These are phyloP conservation scores for Coelopa frigida DNA, from an alignment of 1,140 invertebrate species.

Conservation along the genomic window DNA sequence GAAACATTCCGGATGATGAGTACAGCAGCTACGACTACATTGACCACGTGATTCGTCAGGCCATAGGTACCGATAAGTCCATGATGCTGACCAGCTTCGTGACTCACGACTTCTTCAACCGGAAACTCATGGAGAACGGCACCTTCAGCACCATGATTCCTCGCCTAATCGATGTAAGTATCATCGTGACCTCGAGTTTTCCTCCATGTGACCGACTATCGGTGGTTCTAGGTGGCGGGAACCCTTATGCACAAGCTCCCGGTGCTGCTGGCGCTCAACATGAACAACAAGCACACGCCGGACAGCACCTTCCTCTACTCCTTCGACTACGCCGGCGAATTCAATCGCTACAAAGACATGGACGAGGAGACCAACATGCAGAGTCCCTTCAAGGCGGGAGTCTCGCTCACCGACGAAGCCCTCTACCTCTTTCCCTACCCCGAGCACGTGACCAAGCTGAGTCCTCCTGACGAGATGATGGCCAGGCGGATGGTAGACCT, in stretches of 20 bases:
- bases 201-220: neutral
- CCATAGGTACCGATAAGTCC: conserved; percentile 37
- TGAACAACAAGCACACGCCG: conserved; percentile 41
- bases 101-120: conserved; percentile 40
- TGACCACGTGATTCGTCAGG: conserved; percentile 33
- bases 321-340: conserved; percentile 41
- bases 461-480: conserved; percentile 32
- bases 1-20: conserved; percentile 37
- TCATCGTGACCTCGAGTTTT: neutral
- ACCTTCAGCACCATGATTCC: conserved; percentile 36
- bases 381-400: conserved; percentile 38
- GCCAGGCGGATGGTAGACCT: conserved; percentile 39
- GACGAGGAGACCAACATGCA: conserved; percentile 43
- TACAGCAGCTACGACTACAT: conserved; percentile 36
- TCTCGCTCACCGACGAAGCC: conserved; percentile 39
- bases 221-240: conserved; percentile 28
- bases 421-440: conserved; percentile 41
- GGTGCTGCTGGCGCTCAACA: conserved; percentile 34
- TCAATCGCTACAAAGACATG: conserved; percentile 39
- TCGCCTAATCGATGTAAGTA: conserved; percentile 35
- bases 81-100: conserved; percentile 41
- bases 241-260: conserved; percentile 40
- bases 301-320: conserved; percentile 39
- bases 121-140: conserved; percentile 35
- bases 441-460: conserved; percentile 30